Conservation (phyloP, 2,113 vertebrate species). For the Stictonetta naevosa region DNA sequence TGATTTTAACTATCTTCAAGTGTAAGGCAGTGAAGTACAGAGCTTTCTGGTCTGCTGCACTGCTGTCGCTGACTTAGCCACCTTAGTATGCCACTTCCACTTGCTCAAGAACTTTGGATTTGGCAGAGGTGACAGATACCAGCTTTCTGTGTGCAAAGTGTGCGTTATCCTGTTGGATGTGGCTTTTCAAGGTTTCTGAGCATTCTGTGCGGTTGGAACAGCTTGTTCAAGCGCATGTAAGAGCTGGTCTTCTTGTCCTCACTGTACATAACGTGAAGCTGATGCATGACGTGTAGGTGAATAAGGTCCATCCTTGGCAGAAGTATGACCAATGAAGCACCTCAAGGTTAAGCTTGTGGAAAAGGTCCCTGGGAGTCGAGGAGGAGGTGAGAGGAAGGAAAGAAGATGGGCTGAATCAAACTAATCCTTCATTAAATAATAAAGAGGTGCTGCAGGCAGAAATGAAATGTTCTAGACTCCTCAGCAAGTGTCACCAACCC, state of each 20-base stretch:
- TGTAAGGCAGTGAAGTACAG: not conserved
- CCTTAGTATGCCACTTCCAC: not conserved
- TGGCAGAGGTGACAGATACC: not conserved
- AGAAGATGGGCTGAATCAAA: not conserved
- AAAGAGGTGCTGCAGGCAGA: not conserved
- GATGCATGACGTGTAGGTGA: not conserved
- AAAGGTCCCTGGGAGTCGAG: not conserved
- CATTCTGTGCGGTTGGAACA: not conserved
- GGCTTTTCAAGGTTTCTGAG: not conserved
- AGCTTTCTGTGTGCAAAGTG: fast-evolving
- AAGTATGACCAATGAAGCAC: not conserved
- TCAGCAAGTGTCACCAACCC: not conserved
- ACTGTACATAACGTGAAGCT: not conserved
- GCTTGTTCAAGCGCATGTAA: not conserved
- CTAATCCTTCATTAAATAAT: not conserved
- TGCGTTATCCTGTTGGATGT: not conserved
- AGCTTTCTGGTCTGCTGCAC: not conserved
- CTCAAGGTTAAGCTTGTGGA: not conserved
- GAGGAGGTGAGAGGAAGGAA: not conserved
- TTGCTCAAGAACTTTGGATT: not conserved
- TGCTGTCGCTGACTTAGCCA: not conserved
- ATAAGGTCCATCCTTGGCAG: not conserved
- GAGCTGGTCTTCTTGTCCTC: not conserved
- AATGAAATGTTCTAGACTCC: not conserved
- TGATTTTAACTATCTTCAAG: not conserved